Percentiles rank a stretch among this genome's conserved stretches.
Evolutionary conservation across 2,888 invertebrate genomes (phyloP).

Genomic region (Papilio elwesi): DNA sequence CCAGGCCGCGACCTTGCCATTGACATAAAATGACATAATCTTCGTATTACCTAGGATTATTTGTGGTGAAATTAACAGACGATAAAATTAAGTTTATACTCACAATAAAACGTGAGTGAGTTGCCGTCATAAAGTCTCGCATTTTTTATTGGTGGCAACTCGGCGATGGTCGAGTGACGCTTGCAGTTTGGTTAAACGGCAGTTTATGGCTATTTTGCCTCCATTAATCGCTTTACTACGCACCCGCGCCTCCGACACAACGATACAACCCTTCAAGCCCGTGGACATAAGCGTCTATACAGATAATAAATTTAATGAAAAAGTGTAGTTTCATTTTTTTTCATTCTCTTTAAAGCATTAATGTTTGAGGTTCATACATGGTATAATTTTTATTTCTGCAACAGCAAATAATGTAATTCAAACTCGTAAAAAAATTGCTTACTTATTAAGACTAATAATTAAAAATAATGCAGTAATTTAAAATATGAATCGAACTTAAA

Average conservation of each 20-base stretch:
- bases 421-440: not conserved
- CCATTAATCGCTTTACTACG: slow-evolving; percentile 84
- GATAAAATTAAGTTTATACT: slow-evolving; percentile 85
- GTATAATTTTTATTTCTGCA: too few relatives aligned
- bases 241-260: slow-evolving; percentile 71
- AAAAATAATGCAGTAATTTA: not conserved
- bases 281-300: not conserved
- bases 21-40: slow-evolving; percentile 79
- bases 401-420: not conserved
- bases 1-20: slow-evolving; percentile 66
- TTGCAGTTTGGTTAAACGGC: slow-evolving; percentile 85
- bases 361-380: too few relatives aligned
- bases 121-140: slow-evolving; percentile 84
- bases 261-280: slow-evolving; percentile 61
- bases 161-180: slow-evolving; percentile 77
- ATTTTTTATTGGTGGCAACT: slow-evolving; percentile 83
- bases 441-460: not conserved
- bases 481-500: not conserved
- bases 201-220: slow-evolving; percentile 83
- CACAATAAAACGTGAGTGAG: slow-evolving; percentile 85
- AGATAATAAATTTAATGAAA: not conserved
- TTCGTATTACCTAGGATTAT: slow-evolving; percentile 76
- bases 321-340: too few relatives aligned
- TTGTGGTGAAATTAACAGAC: slow-evolving; percentile 85
- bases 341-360: too few relatives aligned